phyloP scores from a whole-genome alignment of 2,888 invertebrate genomes.

The Trachelus tabidus region DNA sequence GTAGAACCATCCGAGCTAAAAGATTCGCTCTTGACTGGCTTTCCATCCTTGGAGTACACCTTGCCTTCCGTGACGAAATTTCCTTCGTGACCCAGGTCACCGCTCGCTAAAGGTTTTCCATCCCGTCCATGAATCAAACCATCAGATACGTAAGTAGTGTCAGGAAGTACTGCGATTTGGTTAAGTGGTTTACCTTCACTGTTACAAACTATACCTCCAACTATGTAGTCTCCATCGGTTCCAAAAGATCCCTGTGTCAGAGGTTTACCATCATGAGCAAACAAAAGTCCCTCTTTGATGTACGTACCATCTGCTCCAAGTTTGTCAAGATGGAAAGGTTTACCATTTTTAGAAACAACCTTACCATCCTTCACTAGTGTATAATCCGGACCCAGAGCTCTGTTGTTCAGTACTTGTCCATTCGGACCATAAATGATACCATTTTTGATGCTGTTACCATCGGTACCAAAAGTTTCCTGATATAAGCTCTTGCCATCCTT shows the following conservation, averaged over 20 bases:
- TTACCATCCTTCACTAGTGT: conserved; percentile 56
- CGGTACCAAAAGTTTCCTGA: conserved; percentile 46
- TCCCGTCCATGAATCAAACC: conserved; percentile 56
- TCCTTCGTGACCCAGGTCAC: conserved; percentile 55
- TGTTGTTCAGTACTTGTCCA: conserved; percentile 42
- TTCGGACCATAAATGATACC: conserved; percentile 49
- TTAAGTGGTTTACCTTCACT: conserved; percentile 55
- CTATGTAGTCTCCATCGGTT: conserved; percentile 56
- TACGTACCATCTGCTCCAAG: conserved; percentile 53
- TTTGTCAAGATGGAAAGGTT: conserved; percentile 48
- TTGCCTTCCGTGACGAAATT: conserved; percentile 55
- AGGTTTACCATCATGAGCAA: conserved; percentile 51
- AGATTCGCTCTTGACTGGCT: conserved; percentile 54
- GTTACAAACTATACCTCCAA: conserved; percentile 56
- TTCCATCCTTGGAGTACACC: conserved; percentile 56
- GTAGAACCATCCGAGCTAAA: conserved; percentile 58
- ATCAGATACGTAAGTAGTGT: conserved; percentile 53
- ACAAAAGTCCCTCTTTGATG: conserved; percentile 58
- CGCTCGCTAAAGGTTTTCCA: conserved; percentile 51
- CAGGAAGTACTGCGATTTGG: conserved; percentile 53
- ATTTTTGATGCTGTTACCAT: conserved; percentile 48
- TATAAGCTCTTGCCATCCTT: conserved; percentile 54
- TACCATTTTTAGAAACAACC: conserved; percentile 55
- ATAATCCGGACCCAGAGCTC: conserved; percentile 50
- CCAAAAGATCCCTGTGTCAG: conserved; percentile 56